phyloP scores from a whole-genome alignment of 2,888 invertebrate genomes.

The Sinodicranocentrus sp. region DNA sequence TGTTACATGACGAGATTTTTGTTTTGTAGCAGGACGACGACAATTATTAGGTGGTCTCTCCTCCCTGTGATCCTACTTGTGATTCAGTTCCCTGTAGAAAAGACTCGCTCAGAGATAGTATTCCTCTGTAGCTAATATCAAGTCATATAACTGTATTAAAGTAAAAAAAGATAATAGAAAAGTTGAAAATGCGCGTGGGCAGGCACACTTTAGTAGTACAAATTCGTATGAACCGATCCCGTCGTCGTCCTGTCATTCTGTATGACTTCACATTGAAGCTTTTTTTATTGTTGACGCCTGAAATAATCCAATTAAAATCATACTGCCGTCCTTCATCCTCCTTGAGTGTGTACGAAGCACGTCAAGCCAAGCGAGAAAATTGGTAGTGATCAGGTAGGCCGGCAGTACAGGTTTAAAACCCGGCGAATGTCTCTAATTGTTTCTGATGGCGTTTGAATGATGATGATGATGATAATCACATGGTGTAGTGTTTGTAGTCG shows the following conservation, averaged over 20 bases:
- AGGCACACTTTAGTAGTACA: conserved; percentile 28
- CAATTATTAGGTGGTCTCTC: neutral
- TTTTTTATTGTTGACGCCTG: conserved; percentile 42
- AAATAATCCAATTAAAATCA: conserved; percentile 65
- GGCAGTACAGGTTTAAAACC: neutral
- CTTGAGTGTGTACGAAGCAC: neutral
- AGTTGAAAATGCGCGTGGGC: conserved; percentile 28
- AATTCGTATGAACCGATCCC: neutral
- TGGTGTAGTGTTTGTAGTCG: too few species aligned
- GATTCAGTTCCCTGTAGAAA: conserved; percentile 1
- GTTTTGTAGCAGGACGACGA: too few species aligned
- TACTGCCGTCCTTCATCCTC: neutral
- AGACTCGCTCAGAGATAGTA: too few species aligned
- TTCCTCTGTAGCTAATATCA: too few species aligned
- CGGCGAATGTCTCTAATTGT: neutral
- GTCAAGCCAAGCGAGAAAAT: conserved; percentile 46
- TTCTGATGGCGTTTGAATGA: conserved; percentile 21
- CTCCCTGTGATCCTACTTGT: neutral
- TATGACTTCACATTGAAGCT: conserved; percentile 16
- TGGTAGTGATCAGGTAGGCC: neutral
- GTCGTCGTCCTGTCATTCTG: conserved; percentile 29
- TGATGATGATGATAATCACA: conserved; percentile 35
- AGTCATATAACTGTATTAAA: conserved; percentile 19
- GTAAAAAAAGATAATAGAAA: neutral
- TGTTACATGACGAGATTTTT: too few species aligned